Conservation (phyloP, 2,888 invertebrate genomes). For the Amiota mariae region DNA sequence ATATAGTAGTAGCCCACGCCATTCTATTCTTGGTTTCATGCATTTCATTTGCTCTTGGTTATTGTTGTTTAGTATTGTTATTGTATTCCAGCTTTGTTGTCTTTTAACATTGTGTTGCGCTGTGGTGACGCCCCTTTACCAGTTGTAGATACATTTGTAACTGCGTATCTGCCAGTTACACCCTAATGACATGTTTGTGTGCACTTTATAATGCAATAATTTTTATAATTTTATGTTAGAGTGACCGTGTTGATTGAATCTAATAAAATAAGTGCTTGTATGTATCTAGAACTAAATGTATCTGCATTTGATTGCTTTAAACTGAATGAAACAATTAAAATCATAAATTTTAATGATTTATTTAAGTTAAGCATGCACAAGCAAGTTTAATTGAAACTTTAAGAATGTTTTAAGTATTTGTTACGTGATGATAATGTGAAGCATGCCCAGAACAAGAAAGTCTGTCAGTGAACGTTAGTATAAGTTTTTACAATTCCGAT, state of each 20-base stretch:
- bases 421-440: no score
- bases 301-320: slow-evolving; percentile 44
- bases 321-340: slow-evolving; percentile 60
- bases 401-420: no score
- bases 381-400: no score
- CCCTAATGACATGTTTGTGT: slow-evolving; percentile 56
- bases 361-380: slow-evolving; percentile 44
- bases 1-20: no score
- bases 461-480: no score
- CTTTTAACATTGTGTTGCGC: neutral
- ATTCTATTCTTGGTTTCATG: no score
- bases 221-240: slow-evolving; percentile 61
- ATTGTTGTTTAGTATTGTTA: no score
- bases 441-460: no score
- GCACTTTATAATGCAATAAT: slow-evolving; percentile 46
- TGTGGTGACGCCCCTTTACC: neutral
- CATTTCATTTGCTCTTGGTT: no score
- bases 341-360: slow-evolving; percentile 68
- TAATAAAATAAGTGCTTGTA: slow-evolving; percentile 9
- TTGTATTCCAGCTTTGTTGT: no score
- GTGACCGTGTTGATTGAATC: slow-evolving; percentile 61
- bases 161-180: slow-evolving; percentile 42
- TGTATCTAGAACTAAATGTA: slow-evolving; percentile 6
- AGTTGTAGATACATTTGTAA: neutral
- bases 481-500: no score